These are phyloP conservation scores for Seriola quinqueradiata DNA, from an alignment of 2,113 vertebrate genomes.

Conservation along the genomic window DNA sequence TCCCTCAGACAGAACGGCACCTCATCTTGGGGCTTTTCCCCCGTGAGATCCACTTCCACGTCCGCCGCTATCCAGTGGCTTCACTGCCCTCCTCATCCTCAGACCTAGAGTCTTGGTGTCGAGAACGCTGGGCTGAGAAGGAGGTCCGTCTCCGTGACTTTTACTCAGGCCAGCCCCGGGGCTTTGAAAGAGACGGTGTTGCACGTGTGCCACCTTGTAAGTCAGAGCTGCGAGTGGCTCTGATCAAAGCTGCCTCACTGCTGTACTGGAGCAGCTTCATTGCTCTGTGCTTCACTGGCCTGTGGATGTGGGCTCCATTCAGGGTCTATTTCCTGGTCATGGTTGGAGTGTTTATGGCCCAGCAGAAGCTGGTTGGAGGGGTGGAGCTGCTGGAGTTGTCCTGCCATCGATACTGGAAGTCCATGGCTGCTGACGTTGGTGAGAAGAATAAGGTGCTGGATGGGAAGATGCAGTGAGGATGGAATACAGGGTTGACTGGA, in stretches of 20 bases:
- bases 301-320: constrained; percentile 87
- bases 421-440: not conserved
- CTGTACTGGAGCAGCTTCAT: constrained; percentile 93
- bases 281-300: constrained; percentile 78
- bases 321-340: constrained; percentile 88
- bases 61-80: constrained; percentile 87
- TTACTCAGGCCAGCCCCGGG: constrained; percentile 85
- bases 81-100: constrained; percentile 85
- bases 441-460: constrained; percentile 57
- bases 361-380: constrained; percentile 91
- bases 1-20: constrained; percentile 96
- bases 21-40: constrained; percentile 93
- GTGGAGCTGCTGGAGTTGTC: constrained; percentile 93
- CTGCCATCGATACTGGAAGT: constrained; percentile 87
- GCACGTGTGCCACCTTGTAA: constrained; percentile 91
- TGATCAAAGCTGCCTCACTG: constrained; percentile 89
- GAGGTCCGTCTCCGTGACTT: constrained; percentile 90
- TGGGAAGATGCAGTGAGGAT: constrained; percentile 80
- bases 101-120: constrained; percentile 93
- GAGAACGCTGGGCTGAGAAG: constrained; percentile 94
- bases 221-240: constrained; percentile 90
- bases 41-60: constrained; percentile 95
- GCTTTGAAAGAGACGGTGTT: constrained; percentile 82
- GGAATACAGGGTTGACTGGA: not conserved
- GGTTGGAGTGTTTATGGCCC: constrained; percentile 85